Conservation (phyloP, 2,888 invertebrate genomes). For the Branchipolynoe longqiensis region DNA sequence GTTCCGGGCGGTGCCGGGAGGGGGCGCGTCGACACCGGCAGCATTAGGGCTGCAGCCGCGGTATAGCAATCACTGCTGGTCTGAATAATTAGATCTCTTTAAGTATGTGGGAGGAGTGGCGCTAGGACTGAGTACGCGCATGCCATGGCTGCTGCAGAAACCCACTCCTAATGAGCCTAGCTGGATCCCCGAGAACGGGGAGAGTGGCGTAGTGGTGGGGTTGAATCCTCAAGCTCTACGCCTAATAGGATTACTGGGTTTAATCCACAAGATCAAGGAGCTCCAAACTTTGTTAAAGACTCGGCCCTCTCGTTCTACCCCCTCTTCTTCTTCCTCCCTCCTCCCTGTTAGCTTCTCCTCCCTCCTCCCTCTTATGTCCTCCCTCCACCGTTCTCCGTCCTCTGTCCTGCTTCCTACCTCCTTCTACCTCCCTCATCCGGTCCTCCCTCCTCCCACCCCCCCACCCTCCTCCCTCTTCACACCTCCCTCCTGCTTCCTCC, state of each 20-base stretch:
- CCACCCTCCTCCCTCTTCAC: background rate
- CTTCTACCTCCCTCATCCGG: too few species aligned
- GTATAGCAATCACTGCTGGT: slow-evolving; percentile 36
- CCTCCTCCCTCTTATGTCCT: too few species aligned
- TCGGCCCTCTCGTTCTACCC: background rate
- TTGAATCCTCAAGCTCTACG: background rate
- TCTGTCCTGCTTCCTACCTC: too few species aligned
- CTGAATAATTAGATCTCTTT: slow-evolving; percentile 49
- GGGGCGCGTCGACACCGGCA: background rate
- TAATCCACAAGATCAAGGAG: slow-evolving; percentile 50
- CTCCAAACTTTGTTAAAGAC: slow-evolving; percentile 55
- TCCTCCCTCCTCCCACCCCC: background rate
- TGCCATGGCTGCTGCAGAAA: slow-evolving; percentile 31
- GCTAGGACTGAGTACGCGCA: slow-evolving; percentile 16
- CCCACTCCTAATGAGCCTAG: slow-evolving; percentile 29
- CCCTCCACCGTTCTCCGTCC: background rate
- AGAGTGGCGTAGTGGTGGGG: too few species aligned
- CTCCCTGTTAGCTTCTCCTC: too few species aligned
- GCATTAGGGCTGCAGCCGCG: slow-evolving; percentile 26
- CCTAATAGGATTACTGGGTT: slow-evolving; percentile 53
- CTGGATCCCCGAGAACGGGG: slow-evolving; percentile 28
- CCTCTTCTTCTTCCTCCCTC: too few species aligned
- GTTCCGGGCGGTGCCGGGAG: background rate
- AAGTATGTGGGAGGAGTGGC: slow-evolving; percentile 16
- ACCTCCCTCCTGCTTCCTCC: too few species aligned